Percentiles rank a stretch among this genome's conserved stretches.
Evolutionary conservation across 2,888 invertebrate species (phyloP).

Genomic region (Stramonita haemastoma): DNA sequence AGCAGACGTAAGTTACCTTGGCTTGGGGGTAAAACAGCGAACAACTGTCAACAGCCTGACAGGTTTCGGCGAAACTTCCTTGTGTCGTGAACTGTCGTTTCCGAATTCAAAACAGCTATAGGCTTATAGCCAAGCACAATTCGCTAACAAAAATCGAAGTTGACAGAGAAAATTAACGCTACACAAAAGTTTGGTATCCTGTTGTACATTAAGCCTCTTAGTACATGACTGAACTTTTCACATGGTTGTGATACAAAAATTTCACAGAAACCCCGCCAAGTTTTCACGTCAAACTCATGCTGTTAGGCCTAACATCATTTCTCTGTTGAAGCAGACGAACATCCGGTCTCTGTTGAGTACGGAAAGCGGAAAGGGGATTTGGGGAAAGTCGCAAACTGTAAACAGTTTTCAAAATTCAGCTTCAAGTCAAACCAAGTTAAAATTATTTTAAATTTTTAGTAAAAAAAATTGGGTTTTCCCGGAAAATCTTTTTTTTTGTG

Average conservation of each 20-base stretch:
- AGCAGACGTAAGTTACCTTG: no score
- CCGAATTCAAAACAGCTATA: neutral
- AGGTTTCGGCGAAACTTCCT: neutral
- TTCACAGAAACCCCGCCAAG: no score
- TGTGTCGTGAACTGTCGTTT: neutral
- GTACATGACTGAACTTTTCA: neutral
- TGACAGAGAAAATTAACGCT: neutral
- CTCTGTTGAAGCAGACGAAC: conserved; percentile 3
- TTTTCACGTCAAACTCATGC: neutral
- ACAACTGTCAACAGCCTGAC: neutral
- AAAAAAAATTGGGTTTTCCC: no score
- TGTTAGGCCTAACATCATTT: neutral
- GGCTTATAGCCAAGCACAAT: neutral
- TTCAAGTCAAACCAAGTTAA: no score
- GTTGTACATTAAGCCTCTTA: neutral
- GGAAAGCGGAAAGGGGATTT: neutral
- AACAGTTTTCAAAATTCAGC: neutral
- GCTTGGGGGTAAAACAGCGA: neutral
- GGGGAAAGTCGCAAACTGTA: conserved; percentile 6
- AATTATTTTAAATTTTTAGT: no score
- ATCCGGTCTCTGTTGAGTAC: neutral
- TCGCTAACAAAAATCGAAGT: neutral
- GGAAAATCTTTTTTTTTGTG: no score
- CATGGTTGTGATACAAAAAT: neutral
- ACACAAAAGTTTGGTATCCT: neutral